Conservation (phyloP, 2,888 invertebrate species). For the Amitus sp. region DNA sequence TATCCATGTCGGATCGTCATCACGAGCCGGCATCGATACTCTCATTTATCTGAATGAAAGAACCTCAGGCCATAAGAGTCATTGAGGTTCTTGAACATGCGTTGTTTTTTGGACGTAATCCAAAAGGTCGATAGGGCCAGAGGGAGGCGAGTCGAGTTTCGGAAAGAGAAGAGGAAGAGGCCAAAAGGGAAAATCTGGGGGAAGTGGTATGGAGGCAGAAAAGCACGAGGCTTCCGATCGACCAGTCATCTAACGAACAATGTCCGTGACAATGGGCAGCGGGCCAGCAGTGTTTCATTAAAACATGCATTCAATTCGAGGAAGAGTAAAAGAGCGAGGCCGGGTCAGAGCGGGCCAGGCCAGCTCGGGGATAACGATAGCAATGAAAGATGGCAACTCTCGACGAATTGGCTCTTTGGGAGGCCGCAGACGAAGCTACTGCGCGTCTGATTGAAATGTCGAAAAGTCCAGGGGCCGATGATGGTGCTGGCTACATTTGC, state of each 20-base stretch:
- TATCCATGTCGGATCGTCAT: too few species aligned
- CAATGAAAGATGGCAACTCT: slow-evolving; percentile 40
- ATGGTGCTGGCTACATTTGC: slow-evolving; percentile 22
- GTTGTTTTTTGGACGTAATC: too few species aligned
- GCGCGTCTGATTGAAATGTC: slow-evolving; percentile 62
- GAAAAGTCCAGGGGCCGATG: slow-evolving; percentile 56
- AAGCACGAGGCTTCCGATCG: slow-evolving; percentile 58
- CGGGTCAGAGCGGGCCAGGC: too few species aligned
- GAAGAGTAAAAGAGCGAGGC: slow-evolving; percentile 38
- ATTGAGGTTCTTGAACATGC: too few species aligned
- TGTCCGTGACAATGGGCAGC: slow-evolving; percentile 60
- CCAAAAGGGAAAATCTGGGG: too few species aligned
- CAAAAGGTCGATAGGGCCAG: slow-evolving; percentile 20
- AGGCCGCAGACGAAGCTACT: slow-evolving; percentile 49
- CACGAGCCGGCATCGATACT: too few species aligned
- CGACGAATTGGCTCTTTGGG: slow-evolving; percentile 22
- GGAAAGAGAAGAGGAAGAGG: slow-evolving; percentile 30
- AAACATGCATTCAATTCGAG: slow-evolving; percentile 62
- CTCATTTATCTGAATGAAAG: too few species aligned
- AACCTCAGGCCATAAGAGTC: too few species aligned
- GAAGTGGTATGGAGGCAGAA: slow-evolving; percentile 50
- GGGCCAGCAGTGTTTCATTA: slow-evolving; percentile 64
- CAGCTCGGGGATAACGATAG: slow-evolving; percentile 28
- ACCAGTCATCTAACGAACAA: slow-evolving; percentile 60
- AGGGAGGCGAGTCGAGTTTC: slow-evolving; percentile 23